Evolutionary conservation across 2,113 vertebrate genomes (phyloP).

Genomic region (Anhinga anhinga): DNA sequence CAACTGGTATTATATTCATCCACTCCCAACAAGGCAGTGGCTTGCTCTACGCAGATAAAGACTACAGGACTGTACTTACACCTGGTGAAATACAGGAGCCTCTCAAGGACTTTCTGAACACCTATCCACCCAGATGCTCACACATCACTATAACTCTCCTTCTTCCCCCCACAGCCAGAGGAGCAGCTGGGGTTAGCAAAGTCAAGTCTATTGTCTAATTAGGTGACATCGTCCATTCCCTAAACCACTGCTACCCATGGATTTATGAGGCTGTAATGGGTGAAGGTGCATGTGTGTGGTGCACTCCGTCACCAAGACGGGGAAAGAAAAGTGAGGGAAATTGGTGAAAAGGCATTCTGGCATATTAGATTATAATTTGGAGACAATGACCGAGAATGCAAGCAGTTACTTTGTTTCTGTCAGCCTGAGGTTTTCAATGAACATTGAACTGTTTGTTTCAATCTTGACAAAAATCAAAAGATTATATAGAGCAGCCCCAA

Average conservation of each 20-base stretch:
- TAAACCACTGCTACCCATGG: not conserved
- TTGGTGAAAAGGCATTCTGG: not conserved
- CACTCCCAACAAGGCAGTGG: rapidly evolving
- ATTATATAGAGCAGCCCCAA: not conserved
- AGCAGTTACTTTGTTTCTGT: not conserved
- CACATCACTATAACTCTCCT: not conserved
- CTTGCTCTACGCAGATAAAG: not conserved
- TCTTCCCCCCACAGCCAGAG: not conserved
- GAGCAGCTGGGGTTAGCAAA: not conserved
- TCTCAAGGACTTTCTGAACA: not conserved
- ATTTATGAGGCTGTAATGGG: not conserved
- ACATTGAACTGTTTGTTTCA: not conserved
- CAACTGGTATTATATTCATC: too few relatives aligned
- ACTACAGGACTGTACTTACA: not conserved
- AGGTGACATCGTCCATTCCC: not conserved
- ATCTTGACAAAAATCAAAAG: not conserved
- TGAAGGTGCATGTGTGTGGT: not conserved
- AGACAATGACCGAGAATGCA: not conserved
- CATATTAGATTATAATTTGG: not conserved
- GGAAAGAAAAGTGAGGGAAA: not conserved
- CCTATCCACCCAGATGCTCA: too few relatives aligned
- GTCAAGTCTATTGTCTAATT: rapidly evolving
- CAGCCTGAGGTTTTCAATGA: not conserved
- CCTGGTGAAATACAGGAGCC: not conserved
- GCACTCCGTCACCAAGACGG: not conserved